phyloP scores from a whole-genome alignment of 2,888 invertebrate species.

The Achlya flavicornis region DNA sequence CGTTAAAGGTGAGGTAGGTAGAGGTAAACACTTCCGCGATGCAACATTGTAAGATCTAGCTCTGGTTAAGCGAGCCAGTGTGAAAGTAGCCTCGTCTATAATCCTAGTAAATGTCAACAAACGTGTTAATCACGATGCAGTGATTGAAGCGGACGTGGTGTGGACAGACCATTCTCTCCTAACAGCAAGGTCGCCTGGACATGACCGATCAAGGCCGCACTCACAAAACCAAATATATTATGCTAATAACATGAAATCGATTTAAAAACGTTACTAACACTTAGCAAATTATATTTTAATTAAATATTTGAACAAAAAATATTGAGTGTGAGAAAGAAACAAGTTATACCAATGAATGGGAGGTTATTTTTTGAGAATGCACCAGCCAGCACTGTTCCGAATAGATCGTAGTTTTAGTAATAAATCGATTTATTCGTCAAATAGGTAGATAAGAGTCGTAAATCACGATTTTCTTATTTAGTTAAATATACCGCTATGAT shows the following conservation, averaged over 20 bases:
- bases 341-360: too few species aligned
- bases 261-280: neutral
- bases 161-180: slow-evolving; percentile 52
- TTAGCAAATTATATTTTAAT: neutral
- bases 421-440: slow-evolving; percentile 25
- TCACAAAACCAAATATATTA: slow-evolving; percentile 39
- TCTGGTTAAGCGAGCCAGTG: slow-evolving; percentile 32
- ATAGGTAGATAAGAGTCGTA: slow-evolving; percentile 31
- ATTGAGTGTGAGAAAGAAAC: too few species aligned
- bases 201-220: slow-evolving; percentile 60
- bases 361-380: too few species aligned
- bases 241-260: slow-evolving; percentile 35
- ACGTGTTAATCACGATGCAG: slow-evolving; percentile 39
- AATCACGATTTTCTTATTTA: slow-evolving; percentile 33
- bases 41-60: slow-evolving; percentile 38
- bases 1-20: slow-evolving; percentile 30
- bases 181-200: slow-evolving; percentile 63
- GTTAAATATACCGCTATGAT: slow-evolving; percentile 27
- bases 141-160: slow-evolving; percentile 57
- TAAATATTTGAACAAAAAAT: too few species aligned
- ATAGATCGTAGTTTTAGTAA: neutral
- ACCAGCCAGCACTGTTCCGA: too few species aligned
- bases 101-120: slow-evolving; percentile 51
- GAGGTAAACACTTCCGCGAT: slow-evolving; percentile 50
- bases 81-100: slow-evolving; percentile 51